These are phyloP conservation scores for Dicentrarchus labrax DNA, from an alignment of 2,113 vertebrate species.

Conservation along the genomic window DNA sequence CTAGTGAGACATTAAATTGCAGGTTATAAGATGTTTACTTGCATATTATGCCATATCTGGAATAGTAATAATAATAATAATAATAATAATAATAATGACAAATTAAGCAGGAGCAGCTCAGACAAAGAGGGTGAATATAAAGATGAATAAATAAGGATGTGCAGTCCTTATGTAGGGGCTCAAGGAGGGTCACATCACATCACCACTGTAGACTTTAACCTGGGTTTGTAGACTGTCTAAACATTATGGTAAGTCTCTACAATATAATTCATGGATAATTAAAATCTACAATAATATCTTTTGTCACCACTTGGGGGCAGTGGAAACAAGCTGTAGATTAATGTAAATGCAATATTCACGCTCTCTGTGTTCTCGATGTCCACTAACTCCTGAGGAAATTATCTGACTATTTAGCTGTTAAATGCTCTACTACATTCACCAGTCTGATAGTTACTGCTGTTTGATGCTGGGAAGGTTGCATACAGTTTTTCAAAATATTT, in stretches of 20 bases:
- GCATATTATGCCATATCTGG: background rate
- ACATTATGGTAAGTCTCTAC: background rate
- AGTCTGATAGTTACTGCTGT: background rate
- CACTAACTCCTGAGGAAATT: background rate
- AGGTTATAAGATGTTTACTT: background rate
- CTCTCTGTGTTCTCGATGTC: background rate
- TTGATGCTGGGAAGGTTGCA: background rate
- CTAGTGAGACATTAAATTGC: background rate
- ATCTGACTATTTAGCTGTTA: background rate
- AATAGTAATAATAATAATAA: too few relatives aligned
- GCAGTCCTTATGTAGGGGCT: conserved; percentile 21
- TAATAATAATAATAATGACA: too few relatives aligned
- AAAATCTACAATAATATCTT: background rate
- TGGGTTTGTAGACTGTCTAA: background rate
- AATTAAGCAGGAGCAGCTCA: background rate
- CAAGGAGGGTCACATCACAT: background rate
- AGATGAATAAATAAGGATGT: background rate
- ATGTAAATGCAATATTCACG: background rate
- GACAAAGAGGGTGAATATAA: background rate
- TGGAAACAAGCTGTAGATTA: background rate
- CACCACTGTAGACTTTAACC: conserved; percentile 7
- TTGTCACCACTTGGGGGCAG: background rate
- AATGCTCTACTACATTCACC: background rate
- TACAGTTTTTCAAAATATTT: background rate
- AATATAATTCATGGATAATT: background rate